Evolutionary conservation across 2,888 invertebrate genomes (phyloP), one percentile per base, ranked within the genome.

Genomic region (Polydrusus pterygomalis): DNA sequence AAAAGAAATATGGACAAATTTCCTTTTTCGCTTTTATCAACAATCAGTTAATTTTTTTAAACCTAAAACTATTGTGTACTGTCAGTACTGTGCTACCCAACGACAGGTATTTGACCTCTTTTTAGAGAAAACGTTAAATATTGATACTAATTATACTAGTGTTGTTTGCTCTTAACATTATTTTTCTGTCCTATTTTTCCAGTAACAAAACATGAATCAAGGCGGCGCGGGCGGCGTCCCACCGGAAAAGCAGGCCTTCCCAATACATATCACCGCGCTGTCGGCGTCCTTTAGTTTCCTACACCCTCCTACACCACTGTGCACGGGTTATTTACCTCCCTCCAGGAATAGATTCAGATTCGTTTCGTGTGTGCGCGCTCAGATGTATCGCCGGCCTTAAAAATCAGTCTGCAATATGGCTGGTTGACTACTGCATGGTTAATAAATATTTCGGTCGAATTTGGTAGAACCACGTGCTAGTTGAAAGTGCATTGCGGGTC

Each of bases 271-370:
- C 20, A 49, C 25, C 34, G n/a, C 56, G 13, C 15, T 56, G 13
- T 56, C n/a, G 15, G 25, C 34, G 30, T 5, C 56, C 56, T 56
- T 30, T 10, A 56, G 15, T 56, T 47, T 47, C 45, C 63, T 65
- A 65, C 65, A 34, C 34, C 65, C 30, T 47, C 45, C 63, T 65
- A 65, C 65, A 34, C 34, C 65, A 65, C 65, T 65, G 64, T 13
- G 30, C 65, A 15, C 51, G 65, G 65, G 65, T 65, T 65, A 65
- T 65, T 65, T 65, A 65, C 65, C 65, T 65, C 65, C 54, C 56
- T 45, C 68, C 56, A 56, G 54, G 68, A 68, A 68, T 68, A 68
- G 68, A 68, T 68, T 58, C 56, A 68, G 68, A 68, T 68, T 58
- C 56, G 68, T 68, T 54, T 68, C n/a, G n/a, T 34, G 17, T 54